Conservation (phyloP, 2,797 vertebrate species). For the Mionectes olivaceus region DNA sequence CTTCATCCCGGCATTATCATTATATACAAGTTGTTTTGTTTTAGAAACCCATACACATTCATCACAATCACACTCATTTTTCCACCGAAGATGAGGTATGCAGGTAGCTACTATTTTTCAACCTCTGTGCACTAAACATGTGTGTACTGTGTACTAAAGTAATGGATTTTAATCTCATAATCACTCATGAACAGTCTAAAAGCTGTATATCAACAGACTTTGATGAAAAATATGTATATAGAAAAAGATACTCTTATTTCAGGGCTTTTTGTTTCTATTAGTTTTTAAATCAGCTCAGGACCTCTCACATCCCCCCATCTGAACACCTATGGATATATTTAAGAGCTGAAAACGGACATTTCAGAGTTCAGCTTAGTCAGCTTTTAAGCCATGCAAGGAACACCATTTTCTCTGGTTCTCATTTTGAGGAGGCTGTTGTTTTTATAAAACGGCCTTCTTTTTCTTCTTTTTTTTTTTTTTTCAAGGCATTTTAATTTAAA, state of each 20-base stretch:
- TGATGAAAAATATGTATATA: not conserved
- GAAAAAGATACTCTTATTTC: not conserved
- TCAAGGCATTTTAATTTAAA: not conserved
- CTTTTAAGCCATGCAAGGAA: not conserved
- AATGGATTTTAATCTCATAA: not conserved
- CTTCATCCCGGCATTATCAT: not conserved
- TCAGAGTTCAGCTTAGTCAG: not conserved
- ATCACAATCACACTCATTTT: not conserved
- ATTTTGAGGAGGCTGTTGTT: not conserved
- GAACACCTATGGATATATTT: not conserved
- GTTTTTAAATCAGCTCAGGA: not conserved
- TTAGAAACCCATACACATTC: not conserved
- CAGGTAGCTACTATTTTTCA: not conserved
- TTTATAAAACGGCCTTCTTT: not conserved
- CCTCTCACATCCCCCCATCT: not conserved
- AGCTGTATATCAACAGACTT: not conserved
- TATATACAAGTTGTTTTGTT: not conserved
- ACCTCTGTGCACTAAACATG: not conserved
- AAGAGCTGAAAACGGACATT: not conserved
- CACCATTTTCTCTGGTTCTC: not conserved
- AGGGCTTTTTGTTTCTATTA: not conserved
- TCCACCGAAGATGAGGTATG: not conserved
- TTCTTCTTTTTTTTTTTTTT: rapidly evolving
- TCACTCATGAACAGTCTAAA: not conserved
- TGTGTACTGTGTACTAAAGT: not conserved